Percentiles rank a stretch among this genome's conserved stretches.
Evolutionary conservation across 1,140 invertebrate genomes (phyloP).

Genomic region (Drosophila ambigua): DNA sequence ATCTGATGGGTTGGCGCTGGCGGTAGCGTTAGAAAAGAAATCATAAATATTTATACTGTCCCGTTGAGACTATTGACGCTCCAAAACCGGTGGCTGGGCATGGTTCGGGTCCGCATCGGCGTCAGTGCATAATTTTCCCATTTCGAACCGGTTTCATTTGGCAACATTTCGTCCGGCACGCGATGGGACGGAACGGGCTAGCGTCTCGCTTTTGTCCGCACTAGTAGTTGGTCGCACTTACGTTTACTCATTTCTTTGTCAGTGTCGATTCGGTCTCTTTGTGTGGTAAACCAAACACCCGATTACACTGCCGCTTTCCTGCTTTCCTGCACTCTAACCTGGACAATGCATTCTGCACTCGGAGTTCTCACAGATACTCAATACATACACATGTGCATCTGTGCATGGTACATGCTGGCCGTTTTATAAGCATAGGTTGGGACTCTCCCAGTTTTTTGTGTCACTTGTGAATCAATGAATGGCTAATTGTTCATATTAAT

Average conservation of each 20-base stretch:
- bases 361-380: no score
- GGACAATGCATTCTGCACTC: neutral
- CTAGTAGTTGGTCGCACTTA: neutral
- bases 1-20: constrained; percentile 5
- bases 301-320: neutral
- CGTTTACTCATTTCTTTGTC: constrained; percentile 1
- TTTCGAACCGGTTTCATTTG: constrained; percentile 64
- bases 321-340: no score
- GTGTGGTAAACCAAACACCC: constrained; percentile 37
- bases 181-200: no score
- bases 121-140: constrained; percentile 53
- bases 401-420: no score
- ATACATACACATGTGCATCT: no score
- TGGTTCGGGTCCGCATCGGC: neutral
- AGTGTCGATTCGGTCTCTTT: constrained; percentile 1
- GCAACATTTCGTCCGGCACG: neutral
- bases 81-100: constrained; percentile 44
- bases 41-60: constrained; percentile 67
- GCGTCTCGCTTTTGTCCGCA: no score
- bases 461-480: no score
- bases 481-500: no score
- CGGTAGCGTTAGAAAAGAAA: constrained; percentile 53
- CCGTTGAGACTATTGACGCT: constrained; percentile 43
- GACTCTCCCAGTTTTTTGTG: no score
- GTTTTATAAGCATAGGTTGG: no score